Conservation (phyloP, 2,113 vertebrate genomes). For the Syngnathus scovelli region DNA sequence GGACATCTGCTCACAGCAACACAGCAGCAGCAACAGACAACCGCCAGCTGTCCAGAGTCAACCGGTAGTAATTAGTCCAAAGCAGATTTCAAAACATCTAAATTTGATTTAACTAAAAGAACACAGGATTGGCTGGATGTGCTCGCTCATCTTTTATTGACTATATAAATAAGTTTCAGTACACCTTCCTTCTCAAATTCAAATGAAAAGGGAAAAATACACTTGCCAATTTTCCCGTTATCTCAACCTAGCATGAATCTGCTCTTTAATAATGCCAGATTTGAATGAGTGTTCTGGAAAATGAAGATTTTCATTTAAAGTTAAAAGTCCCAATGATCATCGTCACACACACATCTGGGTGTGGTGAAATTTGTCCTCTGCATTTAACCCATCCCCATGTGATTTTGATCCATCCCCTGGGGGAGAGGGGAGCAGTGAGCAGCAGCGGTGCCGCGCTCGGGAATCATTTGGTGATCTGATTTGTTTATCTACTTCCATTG, state of each 20-base stretch:
- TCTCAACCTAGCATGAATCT: no score
- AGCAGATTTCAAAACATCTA: background rate
- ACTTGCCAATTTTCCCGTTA: no score
- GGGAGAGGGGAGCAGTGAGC: no score
- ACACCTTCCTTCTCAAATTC: slow-evolving; percentile 21
- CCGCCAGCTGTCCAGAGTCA: background rate
- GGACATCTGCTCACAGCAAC: slow-evolving; percentile 17
- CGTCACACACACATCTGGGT: no score
- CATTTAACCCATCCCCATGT: no score
- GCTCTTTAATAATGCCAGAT: background rate
- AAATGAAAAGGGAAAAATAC: slow-evolving; percentile 3
- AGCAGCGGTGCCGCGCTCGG: no score
- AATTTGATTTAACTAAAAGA: background rate
- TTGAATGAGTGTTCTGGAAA: slow-evolving; percentile 1
- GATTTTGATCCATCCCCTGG: no score
- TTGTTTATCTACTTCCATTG: background rate
- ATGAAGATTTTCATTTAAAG: slow-evolving; percentile 6
- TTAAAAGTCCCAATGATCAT: no score
- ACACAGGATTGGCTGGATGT: slow-evolving; percentile 24
- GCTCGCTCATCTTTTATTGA: slow-evolving; percentile 35
- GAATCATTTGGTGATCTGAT: no score
- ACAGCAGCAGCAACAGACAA: slow-evolving; percentile 5
- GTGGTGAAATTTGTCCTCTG: no score
- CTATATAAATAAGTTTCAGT: slow-evolving; percentile 42
- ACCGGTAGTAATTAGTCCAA: slow-evolving; percentile 34